A percentile compares a stretch with the other conserved stretches of the same genome.
These are phyloP conservation scores for Elgonia sp. DNA, from an alignment of 2,888 invertebrate genomes.

Conservation along the genomic window DNA sequence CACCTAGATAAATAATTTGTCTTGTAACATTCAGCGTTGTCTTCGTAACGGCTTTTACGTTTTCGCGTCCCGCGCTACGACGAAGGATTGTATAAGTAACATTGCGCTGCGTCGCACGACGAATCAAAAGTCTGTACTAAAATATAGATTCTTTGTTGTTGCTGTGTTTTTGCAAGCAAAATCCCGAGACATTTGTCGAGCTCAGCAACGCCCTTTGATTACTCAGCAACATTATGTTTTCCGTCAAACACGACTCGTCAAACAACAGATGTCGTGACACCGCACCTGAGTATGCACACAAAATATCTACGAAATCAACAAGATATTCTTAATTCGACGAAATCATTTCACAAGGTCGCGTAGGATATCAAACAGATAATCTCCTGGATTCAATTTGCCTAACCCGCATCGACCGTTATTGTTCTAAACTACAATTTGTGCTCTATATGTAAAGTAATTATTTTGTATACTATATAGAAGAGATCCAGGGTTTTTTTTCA, in stretches of 20 bases:
- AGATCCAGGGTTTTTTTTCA: slow-evolving; percentile 38
- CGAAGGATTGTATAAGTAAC: slow-evolving; percentile 39
- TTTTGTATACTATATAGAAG: background rate
- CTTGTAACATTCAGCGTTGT: slow-evolving; percentile 31
- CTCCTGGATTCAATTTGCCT: slow-evolving; percentile 68
- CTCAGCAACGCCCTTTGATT: background rate
- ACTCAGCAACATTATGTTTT: slow-evolving; percentile 11
- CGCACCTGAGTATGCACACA: slow-evolving; percentile 42
- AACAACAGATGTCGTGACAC: slow-evolving; percentile 7
- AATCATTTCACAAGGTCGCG: slow-evolving; percentile 55
- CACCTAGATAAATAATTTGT: slow-evolving; percentile 36
- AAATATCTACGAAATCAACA: slow-evolving; percentile 60
- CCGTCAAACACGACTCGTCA: slow-evolving; percentile 2
- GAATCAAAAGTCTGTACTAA: slow-evolving; percentile 15
- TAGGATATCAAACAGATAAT: slow-evolving; percentile 65
- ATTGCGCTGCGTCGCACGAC: slow-evolving; percentile 40
- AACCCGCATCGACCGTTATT: slow-evolving; percentile 78
- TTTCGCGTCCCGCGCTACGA: slow-evolving; percentile 45
- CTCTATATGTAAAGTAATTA: slow-evolving; percentile 83
- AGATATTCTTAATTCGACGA: slow-evolving; percentile 12
- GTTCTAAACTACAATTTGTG: slow-evolving; percentile 82
- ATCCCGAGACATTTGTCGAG: slow-evolving; percentile 10
- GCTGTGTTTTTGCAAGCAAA: background rate
- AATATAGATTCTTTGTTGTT: background rate
- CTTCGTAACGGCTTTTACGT: slow-evolving; percentile 32